Conservation (phyloP, 2,888 invertebrate genomes). For the Ophioninae sp. region DNA sequence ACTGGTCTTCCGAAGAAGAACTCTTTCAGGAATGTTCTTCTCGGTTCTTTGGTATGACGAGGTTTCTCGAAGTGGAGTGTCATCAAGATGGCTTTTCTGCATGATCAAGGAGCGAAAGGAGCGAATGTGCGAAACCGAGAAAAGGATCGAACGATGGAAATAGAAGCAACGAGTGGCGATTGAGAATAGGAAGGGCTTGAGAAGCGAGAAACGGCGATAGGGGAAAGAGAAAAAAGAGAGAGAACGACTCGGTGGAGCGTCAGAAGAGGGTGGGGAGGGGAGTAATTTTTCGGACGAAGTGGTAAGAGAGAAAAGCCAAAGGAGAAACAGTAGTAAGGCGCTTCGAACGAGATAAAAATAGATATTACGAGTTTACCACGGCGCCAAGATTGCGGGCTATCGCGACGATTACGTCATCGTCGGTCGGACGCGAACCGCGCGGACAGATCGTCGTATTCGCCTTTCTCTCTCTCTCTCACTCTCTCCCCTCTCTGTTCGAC, state of each 20-base stretch:
- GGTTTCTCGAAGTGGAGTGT: neutral
- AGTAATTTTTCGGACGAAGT: conserved; percentile 22
- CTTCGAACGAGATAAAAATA: conserved; percentile 82
- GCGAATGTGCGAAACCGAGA: neutral
- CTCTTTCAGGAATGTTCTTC: too few species aligned
- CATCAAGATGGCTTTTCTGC: too few species aligned
- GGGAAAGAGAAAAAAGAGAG: conserved; percentile 11
- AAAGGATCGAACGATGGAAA: too few species aligned
- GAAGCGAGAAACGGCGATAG: conserved; percentile 14
- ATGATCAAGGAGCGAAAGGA: too few species aligned
- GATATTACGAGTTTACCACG: conserved; percentile 83
- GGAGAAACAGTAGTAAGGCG: conserved; percentile 63
- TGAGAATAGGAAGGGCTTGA: neutral
- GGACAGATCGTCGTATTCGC: conserved; percentile 65
- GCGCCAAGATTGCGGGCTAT: conserved; percentile 84
- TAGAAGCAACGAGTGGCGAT: neutral
- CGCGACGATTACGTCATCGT: conserved; percentile 82
- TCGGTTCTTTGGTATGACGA: too few species aligned
- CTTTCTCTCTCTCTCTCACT: conserved; percentile 2
- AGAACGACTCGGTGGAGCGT: neutral
- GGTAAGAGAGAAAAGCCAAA: conserved; percentile 35
- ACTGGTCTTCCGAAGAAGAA: too few species aligned
- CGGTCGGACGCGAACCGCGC: conserved; percentile 77
- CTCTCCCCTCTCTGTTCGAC: conserved; percentile 6
- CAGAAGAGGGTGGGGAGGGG: conserved; percentile 8